These are phyloP conservation scores for Eilema caniola DNA, from an alignment of 2,888 invertebrate species.

Conservation along the genomic window DNA sequence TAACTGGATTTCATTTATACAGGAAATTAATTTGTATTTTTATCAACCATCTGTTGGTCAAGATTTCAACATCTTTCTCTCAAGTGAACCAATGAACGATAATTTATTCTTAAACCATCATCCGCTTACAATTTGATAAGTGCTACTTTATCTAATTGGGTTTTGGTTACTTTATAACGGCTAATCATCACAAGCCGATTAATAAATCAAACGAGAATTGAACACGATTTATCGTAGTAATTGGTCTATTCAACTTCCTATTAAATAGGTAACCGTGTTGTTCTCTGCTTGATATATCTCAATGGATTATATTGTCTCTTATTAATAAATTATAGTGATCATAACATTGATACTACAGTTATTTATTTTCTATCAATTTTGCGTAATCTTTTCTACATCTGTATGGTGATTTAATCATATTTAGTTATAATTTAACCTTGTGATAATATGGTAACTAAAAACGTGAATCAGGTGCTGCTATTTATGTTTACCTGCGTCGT, in stretches of 20 bases:
- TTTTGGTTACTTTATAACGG: background rate
- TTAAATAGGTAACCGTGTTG: background rate
- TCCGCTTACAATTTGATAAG: conserved; percentile 2
- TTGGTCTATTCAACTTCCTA: background rate
- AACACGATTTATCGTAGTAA: background rate
- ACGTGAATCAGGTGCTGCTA: background rate
- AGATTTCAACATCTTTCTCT: background rate
- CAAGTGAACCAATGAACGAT: background rate
- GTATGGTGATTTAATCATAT: background rate
- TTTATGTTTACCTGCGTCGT: conserved; percentile 63
- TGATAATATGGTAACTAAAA: background rate
- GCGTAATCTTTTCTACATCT: background rate
- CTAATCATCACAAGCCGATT: background rate
- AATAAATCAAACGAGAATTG: background rate
- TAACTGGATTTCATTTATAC: background rate
- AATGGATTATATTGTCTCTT: background rate
- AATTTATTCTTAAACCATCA: background rate
- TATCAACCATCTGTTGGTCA: background rate
- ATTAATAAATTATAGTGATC: background rate
- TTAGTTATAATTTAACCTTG: background rate
- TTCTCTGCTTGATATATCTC: background rate
- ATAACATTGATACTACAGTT: background rate
- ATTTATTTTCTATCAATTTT: background rate
- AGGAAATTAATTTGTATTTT: background rate
- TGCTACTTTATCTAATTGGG: background rate